Evolutionary conservation across 2,113 vertebrate species (phyloP), one percentile per base, ranked within the genome.

Genomic region (Chinchilla lanigera): DNA sequence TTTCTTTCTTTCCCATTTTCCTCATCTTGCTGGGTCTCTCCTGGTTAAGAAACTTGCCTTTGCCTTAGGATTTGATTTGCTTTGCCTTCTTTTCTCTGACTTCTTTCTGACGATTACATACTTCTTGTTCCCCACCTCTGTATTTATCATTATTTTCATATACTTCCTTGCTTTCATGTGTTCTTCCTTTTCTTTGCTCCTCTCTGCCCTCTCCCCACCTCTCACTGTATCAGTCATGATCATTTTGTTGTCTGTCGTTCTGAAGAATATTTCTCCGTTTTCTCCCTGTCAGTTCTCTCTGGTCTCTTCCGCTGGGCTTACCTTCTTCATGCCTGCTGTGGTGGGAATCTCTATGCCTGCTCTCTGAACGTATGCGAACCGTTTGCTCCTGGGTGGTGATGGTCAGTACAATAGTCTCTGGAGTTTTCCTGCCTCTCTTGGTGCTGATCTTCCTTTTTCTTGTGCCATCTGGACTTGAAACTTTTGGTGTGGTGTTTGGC

Each of bases 271-370:
- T 98, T 98, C 94, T 96, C 98, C 92, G 90, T 98, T 98, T 97
- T 97, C 58, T 98, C 28, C 98, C 98, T 83, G 11, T 96, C 88
- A 89, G 96, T 98, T 98, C 99, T 94, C 95, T 97, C 98, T 98
- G 97, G 56, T 99, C 98, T 93, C 73, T 93, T 0, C 97, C 97
- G 61, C 97, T 98, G 35, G 93, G 93, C 92, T 97, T 98, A 58
- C 98, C 98, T 84, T 99, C 98, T 71, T 98, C 98, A 75, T 98
- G 98, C 69, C 96, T 98, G 61, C 96, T 99, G 69, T 97, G 98
- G 78, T 98, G 89, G 93, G 95, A 92, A 86, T 98, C 97, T 96
- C 96, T 98, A 5, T 12, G 88, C 56, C 16, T 35, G 22, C 93
- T 75, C 98, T 86, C 96, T 97, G 0, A 98, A 86, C n/a, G 96